Evolutionary conservation across 2,113 vertebrate genomes (phyloP).

Genomic region (Calidris pygmaea): DNA sequence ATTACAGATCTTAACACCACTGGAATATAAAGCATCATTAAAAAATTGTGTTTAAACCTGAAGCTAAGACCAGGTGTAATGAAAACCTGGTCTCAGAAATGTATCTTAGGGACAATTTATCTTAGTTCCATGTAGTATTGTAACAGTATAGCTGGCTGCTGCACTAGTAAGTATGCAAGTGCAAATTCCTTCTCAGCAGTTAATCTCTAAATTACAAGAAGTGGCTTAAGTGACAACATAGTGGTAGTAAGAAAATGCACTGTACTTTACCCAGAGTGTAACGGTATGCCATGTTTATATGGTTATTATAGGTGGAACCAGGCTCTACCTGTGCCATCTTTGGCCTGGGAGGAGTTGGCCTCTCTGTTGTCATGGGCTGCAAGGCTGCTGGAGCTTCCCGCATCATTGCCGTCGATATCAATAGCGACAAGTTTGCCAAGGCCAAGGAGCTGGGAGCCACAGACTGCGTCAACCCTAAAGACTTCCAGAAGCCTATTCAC

Average conservation of each 20-base stretch:
- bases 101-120: neutral
- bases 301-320: conserved; percentile 77
- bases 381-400: conserved; percentile 85
- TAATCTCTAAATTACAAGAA: neutral
- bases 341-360: conserved; percentile 83
- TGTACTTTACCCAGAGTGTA: neutral
- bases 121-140: neutral
- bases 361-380: conserved; percentile 88
- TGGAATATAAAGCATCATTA: neutral
- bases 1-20: neutral
- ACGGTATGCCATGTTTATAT: neutral
- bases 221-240: neutral
- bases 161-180: neutral
- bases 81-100: neutral
- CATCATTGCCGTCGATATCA: conserved; percentile 87
- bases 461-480: conserved; percentile 81
- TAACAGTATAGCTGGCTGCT: neutral
- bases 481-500: conserved; percentile 75
- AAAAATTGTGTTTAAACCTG: neutral
- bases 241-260: neutral
- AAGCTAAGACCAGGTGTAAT: neutral
- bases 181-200: neutral
- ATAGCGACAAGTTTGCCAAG: conserved; percentile 77
- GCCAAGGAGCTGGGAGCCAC: conserved; percentile 82
- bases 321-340: conserved; percentile 85